Conservation (phyloP, 2,888 invertebrate species). For the Eupeodes luniger region DNA sequence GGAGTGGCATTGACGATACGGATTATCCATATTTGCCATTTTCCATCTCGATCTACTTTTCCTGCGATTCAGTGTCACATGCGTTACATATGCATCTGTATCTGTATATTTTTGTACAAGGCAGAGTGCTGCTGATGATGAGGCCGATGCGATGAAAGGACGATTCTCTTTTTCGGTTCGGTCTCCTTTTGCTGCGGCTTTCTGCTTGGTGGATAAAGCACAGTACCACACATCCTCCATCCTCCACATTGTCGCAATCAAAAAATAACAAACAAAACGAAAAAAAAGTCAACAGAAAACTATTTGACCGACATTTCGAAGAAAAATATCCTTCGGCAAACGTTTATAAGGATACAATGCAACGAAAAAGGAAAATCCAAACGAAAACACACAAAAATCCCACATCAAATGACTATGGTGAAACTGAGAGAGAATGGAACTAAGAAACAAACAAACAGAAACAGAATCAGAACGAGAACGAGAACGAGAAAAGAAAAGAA, state of each 20-base stretch:
- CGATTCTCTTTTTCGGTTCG: constrained; percentile 10
- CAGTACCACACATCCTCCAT: not conserved
- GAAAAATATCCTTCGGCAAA: constrained; percentile 50
- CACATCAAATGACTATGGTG: constrained; percentile 21
- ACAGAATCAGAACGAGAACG: no score
- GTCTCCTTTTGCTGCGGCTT: constrained; percentile 1
- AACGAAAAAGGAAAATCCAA: constrained; percentile 17
- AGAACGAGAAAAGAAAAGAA: not conserved
- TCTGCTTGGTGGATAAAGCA: not conserved
- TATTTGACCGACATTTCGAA: constrained; percentile 71
- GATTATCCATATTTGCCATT: constrained; percentile 59
- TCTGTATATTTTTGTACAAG: not conserved
- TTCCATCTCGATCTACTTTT: constrained; percentile 62
- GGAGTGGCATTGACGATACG: not conserved
- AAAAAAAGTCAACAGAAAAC: constrained; percentile 57
- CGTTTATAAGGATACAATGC: not conserved
- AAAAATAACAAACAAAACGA: not conserved
- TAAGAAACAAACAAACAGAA: constrained; percentile 14
- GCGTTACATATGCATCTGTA: constrained; percentile 2
- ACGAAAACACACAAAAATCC: constrained; percentile 32
- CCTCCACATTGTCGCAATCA: constrained; percentile 13
- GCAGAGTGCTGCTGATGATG: constrained; percentile 16
- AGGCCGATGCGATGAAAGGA: constrained; percentile 26
- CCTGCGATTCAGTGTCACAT: constrained; percentile 58
- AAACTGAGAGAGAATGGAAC: not conserved